phyloP scores from a whole-genome alignment of 2,113 vertebrate species.

The Laticauda laticaudata region DNA sequence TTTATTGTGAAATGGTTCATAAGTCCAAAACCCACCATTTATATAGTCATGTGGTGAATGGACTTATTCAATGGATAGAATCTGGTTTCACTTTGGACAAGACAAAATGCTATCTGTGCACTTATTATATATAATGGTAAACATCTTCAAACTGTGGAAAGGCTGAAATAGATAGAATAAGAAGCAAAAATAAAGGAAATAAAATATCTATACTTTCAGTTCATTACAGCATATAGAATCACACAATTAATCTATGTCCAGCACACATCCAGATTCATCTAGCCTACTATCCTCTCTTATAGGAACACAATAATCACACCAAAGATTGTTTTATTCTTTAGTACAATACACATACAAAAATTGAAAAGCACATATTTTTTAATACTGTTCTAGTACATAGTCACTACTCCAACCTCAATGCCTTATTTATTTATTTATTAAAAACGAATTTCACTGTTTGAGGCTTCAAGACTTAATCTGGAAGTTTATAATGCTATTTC shows the following conservation, averaged over 20 bases:
- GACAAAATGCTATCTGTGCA: background rate
- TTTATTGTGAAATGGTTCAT: background rate
- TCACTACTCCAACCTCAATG: background rate
- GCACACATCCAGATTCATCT: background rate
- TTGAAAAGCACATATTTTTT: background rate
- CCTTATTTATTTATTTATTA: background rate
- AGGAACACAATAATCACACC: background rate
- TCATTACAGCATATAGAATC: background rate
- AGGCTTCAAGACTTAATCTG: background rate
- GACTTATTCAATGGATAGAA: constrained; percentile 2
- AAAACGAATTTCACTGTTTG: background rate
- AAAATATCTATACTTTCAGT: background rate
- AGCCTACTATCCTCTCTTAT: background rate
- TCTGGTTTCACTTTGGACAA: background rate
- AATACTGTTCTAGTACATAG: background rate
- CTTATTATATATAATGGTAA: background rate
- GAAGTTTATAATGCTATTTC: background rate
- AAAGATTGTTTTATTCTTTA: background rate
- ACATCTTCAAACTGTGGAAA: background rate
- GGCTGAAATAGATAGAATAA: background rate
- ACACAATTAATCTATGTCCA: background rate
- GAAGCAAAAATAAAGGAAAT: background rate
- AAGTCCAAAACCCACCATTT: background rate
- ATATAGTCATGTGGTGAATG: background rate
- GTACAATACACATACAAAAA: background rate